Evolutionary conservation across 2,888 invertebrate genomes (phyloP).

Genomic region (Synergus umbraculus): DNA sequence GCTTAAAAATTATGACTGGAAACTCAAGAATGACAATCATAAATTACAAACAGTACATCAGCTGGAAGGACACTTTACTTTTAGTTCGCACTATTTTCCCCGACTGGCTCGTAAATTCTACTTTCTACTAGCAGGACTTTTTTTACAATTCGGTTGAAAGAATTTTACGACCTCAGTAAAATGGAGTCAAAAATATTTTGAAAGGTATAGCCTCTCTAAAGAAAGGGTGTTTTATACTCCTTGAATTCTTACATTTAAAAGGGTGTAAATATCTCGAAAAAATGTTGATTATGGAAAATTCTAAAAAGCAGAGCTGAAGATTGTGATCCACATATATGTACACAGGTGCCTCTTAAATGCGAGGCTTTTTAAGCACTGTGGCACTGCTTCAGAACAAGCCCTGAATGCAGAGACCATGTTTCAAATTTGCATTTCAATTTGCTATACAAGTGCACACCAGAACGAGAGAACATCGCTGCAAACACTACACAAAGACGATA

Average conservation of each 20-base stretch:
- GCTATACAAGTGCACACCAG: slow-evolving; percentile 17
- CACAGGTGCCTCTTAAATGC: no score
- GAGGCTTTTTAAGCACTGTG: no score
- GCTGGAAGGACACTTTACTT: background rate
- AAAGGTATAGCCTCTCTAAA: no score
- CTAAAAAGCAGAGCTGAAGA: no score
- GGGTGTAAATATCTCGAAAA: no score
- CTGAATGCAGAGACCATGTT: background rate
- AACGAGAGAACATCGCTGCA: background rate
- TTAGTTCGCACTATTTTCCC: background rate
- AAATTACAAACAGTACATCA: background rate
- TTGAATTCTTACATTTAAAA: no score
- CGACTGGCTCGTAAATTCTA: background rate
- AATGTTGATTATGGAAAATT: no score
- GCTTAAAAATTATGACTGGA: background rate
- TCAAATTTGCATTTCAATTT: slow-evolving; percentile 35
- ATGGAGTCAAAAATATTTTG: no score
- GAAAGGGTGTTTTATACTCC: no score
- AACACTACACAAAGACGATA: slow-evolving; percentile 21
- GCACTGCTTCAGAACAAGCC: background rate
- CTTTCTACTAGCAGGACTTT: background rate
- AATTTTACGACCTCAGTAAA: no score
- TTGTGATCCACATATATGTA: no score
- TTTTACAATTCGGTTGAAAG: background rate
- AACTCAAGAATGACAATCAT: background rate